Conservation (phyloP, 2,888 invertebrate genomes). For the Prosapia bicincta region DNA sequence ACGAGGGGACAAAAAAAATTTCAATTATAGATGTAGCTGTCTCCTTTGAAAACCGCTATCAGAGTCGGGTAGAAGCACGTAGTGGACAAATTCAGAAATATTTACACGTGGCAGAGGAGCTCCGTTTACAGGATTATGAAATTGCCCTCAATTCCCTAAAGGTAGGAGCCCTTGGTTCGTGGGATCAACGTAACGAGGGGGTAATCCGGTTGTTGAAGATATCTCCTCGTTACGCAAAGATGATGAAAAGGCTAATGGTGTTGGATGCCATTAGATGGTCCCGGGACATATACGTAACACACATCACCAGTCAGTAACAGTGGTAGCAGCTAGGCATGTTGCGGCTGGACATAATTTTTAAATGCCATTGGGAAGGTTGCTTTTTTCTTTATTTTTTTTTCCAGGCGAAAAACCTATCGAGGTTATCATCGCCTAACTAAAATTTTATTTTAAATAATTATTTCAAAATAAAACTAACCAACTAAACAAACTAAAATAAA, state of each 20-base stretch:
- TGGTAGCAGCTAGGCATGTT: constrained; percentile 11
- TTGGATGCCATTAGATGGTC: constrained; percentile 41
- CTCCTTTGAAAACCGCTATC: constrained; percentile 41
- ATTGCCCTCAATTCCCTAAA: constrained; percentile 39
- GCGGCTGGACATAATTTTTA: too few relatives aligned
- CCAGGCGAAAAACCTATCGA: too few relatives aligned
- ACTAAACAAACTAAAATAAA: too few relatives aligned
- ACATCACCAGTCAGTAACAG: constrained; percentile 40
- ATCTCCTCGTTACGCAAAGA: constrained; percentile 32
- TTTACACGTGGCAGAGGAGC: background rate
- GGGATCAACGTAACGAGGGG: constrained; percentile 41
- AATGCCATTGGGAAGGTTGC: too few relatives aligned
- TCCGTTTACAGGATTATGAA: constrained; percentile 30
- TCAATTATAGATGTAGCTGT: constrained; percentile 42
- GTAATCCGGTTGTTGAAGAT: constrained; percentile 34
- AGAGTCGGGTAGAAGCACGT: constrained; percentile 39
- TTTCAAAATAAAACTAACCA: too few relatives aligned
- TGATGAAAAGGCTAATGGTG: constrained; percentile 41
- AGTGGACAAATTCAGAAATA: constrained; percentile 29
- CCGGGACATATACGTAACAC: constrained; percentile 43
- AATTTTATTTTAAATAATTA: too few relatives aligned
- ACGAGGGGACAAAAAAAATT: constrained; percentile 34
- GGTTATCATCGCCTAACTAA: too few relatives aligned
- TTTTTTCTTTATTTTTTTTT: too few relatives aligned
- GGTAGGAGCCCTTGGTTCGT: constrained; percentile 42